phyloP scores from a whole-genome alignment of 2,113 vertebrate genomes.

The Oreotrochilus melanogaster region DNA sequence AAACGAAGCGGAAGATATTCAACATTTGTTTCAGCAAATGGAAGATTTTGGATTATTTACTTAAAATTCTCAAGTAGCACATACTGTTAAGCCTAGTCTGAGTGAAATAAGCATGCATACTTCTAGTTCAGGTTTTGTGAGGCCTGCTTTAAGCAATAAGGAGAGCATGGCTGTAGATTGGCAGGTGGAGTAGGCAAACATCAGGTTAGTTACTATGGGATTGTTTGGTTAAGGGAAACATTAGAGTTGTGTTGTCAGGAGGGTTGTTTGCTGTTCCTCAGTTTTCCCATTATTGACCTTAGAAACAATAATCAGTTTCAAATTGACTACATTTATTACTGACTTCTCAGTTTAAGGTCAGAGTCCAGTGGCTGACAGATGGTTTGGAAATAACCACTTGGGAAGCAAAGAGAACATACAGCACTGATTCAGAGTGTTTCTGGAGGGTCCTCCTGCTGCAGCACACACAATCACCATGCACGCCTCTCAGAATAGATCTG shows the following conservation, averaged over 20 bases:
- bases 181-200: background rate
- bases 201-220: background rate
- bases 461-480: background rate
- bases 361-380: background rate
- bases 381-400: background rate
- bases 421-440: background rate
- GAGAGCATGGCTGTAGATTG: background rate
- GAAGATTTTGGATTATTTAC: background rate
- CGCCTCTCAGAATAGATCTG: background rate
- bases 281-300: slow-evolving; percentile 28
- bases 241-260: background rate
- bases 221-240: slow-evolving; percentile 8
- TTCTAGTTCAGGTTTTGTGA: background rate
- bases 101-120: background rate
- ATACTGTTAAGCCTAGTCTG: background rate
- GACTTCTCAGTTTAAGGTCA: background rate
- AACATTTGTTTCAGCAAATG: background rate
- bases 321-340: slow-evolving; percentile 1
- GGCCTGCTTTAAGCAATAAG: background rate
- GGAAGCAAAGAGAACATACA: background rate
- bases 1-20: background rate
- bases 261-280: background rate
- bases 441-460: background rate
- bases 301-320: slow-evolving; percentile 39
- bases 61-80: background rate